Conservation (phyloP, 2,888 invertebrate genomes). For the Eupithecia subfuscata region DNA sequence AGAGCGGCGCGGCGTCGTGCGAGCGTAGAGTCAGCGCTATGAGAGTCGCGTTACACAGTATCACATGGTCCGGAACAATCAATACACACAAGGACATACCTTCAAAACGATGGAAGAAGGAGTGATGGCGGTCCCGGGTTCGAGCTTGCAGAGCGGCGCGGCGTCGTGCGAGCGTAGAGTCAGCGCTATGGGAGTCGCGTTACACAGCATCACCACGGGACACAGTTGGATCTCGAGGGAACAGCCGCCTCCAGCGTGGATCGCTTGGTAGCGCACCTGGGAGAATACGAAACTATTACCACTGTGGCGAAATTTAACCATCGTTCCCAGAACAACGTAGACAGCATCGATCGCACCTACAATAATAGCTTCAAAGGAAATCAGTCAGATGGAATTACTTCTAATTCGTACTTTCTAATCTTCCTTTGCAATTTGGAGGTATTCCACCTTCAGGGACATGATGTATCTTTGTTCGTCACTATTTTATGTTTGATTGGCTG, state of each 20-base stretch:
- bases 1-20: conserved; percentile 72
- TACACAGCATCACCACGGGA: conserved; percentile 67
- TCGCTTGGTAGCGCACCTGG: conserved; percentile 66
- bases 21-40: conserved; percentile 67
- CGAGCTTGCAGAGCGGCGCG: conserved; percentile 69
- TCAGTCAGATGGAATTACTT: background rate
- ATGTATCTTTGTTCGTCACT: background rate
- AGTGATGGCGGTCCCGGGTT: conserved; percentile 64
- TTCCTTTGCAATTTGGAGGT: too few relatives aligned
- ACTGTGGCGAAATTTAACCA: background rate
- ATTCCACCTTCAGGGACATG: too few relatives aligned
- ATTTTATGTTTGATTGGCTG: background rate
- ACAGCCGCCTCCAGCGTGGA: conserved; percentile 72
- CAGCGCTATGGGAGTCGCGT: conserved; percentile 64
- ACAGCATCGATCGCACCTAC: background rate
- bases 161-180: conserved; percentile 73
- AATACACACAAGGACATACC: conserved; percentile 45
- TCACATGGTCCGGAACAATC: background rate
- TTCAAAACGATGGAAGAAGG: conserved; percentile 62
- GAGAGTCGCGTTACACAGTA: conserved; percentile 71
- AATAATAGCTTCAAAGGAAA: background rate
- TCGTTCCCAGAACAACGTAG: background rate
- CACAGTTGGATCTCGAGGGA: conserved; percentile 63
- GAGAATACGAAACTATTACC: background rate
- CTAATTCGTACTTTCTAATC: too few relatives aligned